Percentiles rank a stretch among this genome's conserved stretches.
Evolutionary conservation across 2,797 vertebrate genomes (phyloP).

Genomic region (Bradypodion pumilum): DNA sequence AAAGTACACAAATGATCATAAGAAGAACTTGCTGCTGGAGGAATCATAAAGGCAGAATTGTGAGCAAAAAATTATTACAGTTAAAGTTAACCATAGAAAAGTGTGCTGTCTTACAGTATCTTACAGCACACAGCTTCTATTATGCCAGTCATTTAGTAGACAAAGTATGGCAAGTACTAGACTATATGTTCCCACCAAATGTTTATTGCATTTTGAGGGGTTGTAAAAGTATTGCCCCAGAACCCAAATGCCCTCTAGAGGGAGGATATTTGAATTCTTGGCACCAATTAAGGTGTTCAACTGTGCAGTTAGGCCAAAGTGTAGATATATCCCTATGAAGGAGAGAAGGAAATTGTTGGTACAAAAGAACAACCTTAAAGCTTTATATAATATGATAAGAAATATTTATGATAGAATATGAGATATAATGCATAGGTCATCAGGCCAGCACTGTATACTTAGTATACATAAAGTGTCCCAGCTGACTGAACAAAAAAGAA

Average conservation of each 20-base stretch:
- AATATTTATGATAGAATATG: background rate
- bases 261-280: background rate
- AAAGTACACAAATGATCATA: background rate
- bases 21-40: background rate
- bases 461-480: constrained; percentile 16
- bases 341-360: background rate
- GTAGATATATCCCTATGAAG: background rate
- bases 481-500: background rate
- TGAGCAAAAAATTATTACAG: background rate
- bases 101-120: background rate
- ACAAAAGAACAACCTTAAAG: background rate
- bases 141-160: no score
- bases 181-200: background rate
- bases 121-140: no score
- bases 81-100: background rate
- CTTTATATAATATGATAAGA: background rate
- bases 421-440: background rate
- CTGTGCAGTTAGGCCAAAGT: background rate
- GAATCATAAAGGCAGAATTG: background rate
- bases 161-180: no score
- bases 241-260: background rate
- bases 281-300: background rate
- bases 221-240: background rate
- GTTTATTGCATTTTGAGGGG: background rate
- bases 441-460: background rate